Evolutionary conservation across 2,888 invertebrate species (phyloP), one percentile per base, ranked within the genome.

Genomic region (Thymelicus acteon): DNA sequence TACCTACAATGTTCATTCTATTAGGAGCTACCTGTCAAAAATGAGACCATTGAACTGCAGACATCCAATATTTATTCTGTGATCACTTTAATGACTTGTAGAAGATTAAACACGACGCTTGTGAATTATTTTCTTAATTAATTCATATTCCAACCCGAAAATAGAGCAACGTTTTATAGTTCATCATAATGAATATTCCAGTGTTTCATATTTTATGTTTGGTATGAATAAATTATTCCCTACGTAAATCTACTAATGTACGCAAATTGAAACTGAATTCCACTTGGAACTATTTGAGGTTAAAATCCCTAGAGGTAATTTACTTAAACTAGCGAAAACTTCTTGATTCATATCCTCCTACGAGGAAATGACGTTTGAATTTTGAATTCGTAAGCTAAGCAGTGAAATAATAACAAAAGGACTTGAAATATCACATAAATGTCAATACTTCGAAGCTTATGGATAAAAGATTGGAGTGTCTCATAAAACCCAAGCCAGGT

Each of bases 121-220:
- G 6, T 19, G 19, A 19, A 19, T 19, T 0, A 1, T 19, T 19
- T 19, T 19, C 19, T 0, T 52, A 52, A 52, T 52, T 52, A 7
- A 52, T 52, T 52, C 52, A 52, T 19, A 8, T 19, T 7, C 7
- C 8, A 52, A 12, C 7, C 52, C 52, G 1, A 52, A 52, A 19
- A 52, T 12, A 7, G 52, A 52, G 19, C 52, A 52, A 3, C 15
- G 7, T 52, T 19, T 52, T 19, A n/a, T n/a, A 19, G 19, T 52
- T 52, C 7, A 7, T 52, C 7, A 7, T 19, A 19, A 52, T 52
- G 52, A 52, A 52, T 52, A 52, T 52, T 19, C 19, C 19, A 15
- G 52, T 52, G 7, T 52, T 48, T 52, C 52, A 52, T 52, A 52
- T 52, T 19, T 52, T 52, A 52, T 52, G 52, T 52, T 52, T 52